Base-by-base conservation (phyloP, 2,888 invertebrate genomes). In the Caenorhabditis auriculariae region DNA sequence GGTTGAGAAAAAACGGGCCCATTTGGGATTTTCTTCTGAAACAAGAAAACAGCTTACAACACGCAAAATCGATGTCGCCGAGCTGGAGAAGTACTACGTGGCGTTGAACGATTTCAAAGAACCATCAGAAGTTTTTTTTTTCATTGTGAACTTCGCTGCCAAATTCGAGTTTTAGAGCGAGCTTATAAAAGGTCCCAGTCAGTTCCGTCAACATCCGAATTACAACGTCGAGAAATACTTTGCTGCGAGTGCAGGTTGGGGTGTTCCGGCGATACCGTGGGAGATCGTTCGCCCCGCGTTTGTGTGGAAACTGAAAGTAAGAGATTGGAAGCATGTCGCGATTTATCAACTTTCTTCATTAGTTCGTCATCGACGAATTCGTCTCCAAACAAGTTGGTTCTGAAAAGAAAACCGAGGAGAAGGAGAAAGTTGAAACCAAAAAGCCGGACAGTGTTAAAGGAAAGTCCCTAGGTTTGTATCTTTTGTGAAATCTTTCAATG, bases 201-300 rank as follows among this genome's bases (percentile, higher is more conserved):
- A 2, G 2, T 58, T 62, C 42, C 51, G 57, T 17, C 54, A 48
- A 19, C 54, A 62, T 54, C 62, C 62, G 19, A 54, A 54, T 27
- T 43, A 58, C 29, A 52, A 62, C 28, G 54, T 62, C 15, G 62
- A 62, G 28, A 28, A 58, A 15, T 62, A 62, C 24, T 62, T 62
- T 32, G n/a, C 24, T 17, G 58, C 48, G 15, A 62, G 62, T 41
- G 43, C 62, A 19, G 48, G 42, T 15, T 62, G 62, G 62, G 62
- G 62, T 37, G 54, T 62, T 24, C 58, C 62, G 2, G 62, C 62
- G 4, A 58, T 62, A 29, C 43, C 58, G 7, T 62, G 58, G 57
- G 49, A 54, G 4, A 58, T 62, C 23, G 62, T 62, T n/a, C 49
- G 54, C 12, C 62, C 62, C 0, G 62, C 49, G 3, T 62, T 62